Conservation (phyloP, 23 tunicate genomes). For the Phallusia fumigata region DNA sequence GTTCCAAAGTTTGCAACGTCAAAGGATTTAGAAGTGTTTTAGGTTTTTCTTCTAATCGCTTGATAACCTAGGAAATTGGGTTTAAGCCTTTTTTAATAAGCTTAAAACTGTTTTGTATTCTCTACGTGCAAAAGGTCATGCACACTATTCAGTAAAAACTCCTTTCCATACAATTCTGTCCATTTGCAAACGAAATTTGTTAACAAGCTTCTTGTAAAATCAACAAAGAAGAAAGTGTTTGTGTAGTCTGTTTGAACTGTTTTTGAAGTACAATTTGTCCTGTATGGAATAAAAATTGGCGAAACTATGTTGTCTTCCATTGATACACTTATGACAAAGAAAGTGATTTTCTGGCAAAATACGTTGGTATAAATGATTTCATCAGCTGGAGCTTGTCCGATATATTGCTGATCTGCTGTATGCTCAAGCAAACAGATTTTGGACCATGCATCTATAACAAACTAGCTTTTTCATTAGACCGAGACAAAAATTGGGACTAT, state of each 20-base stretch:
- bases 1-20: no score
- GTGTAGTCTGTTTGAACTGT: background rate
- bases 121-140: background rate
- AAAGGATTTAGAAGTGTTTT: no score
- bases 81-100: no score
- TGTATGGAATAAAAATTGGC: conserved; percentile 43
- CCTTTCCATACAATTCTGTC: background rate
- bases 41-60: no score
- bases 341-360: conserved; percentile 38
- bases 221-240: no score
- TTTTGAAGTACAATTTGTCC: conserved; percentile 37
- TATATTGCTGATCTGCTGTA: background rate
- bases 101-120: background rate
- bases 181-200: no score
- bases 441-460: conserved; percentile 39
- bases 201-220: no score
- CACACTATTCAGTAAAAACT: background rate
- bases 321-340: conserved; percentile 22
- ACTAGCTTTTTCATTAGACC: conserved; percentile 40
- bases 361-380: conserved; percentile 13
- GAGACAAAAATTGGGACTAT: no score
- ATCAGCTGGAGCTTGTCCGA: background rate
- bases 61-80: no score
- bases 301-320: conserved; percentile 58
- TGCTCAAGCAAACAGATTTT: conserved; percentile 2